Conservation (phyloP, 2,113 vertebrate species). For the Lepidothrix coronata region DNA sequence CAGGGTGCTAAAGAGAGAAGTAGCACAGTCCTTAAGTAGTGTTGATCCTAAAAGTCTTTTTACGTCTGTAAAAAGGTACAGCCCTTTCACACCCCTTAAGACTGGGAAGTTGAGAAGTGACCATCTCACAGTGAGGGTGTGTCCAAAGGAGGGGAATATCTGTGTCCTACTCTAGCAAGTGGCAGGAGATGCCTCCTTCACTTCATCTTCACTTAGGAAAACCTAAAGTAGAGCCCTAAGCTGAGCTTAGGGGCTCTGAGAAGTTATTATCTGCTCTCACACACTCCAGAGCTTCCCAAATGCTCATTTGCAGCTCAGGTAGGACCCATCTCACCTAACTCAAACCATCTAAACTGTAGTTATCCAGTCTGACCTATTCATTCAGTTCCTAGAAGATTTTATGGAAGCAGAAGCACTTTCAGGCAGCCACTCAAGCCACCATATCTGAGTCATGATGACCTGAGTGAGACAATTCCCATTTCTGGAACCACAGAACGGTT, state of each 20-base stretch:
- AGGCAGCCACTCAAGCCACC: neutral
- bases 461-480: neutral
- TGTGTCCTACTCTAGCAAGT: neutral
- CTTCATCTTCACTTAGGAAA: neutral
- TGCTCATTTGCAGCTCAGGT: neutral
- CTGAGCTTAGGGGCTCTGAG: neutral
- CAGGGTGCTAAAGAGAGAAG: neutral
- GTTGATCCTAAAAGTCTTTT: neutral
- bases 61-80: neutral
- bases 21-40: neutral
- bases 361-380: neutral
- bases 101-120: neutral
- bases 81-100: neutral
- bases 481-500: neutral
- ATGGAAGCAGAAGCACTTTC: neutral
- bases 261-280: neutral
- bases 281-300: neutral
- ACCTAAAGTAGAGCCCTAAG: neutral
- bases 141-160: neutral
- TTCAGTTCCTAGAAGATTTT: neutral
- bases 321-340: neutral
- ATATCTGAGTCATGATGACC: fast-evolving
- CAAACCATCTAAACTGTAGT: neutral
- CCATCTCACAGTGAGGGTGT: neutral
- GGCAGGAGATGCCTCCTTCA: neutral